Evolutionary conservation across 2,797 vertebrate species (phyloP), one percentile per base, ranked within the genome.

Genomic region (Sebastes cheni): DNA sequence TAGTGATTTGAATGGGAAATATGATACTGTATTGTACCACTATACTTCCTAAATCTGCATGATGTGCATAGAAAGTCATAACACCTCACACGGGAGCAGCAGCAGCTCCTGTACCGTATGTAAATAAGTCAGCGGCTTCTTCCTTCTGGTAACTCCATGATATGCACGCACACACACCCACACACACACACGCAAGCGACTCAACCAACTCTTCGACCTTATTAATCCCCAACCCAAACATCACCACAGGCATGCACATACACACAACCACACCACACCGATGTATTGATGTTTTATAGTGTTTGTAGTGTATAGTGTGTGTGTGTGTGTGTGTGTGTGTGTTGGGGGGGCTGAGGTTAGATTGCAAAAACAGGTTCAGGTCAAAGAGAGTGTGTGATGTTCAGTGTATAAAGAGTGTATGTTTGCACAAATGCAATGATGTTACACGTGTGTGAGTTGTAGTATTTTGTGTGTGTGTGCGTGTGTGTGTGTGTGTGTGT

Each of bases 201-300:
- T 78, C 65, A 77, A 30, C 32, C 10, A 30, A 23, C 58, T 73
- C 42, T 73, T 70, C 36, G 9, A 71, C 64, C 61, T 79, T 77
- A 75, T 72, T 80, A 80, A 83, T 84, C 25, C 30, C 72, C 54
- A 52, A 75, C 22, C 20, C 55, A 77, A 74, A 81, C 65, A 87
- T 30, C 46, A 75, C 56, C 52, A 82, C 67, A 75, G 58, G 59
- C 70, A 75, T 30, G 65, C 59, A 67, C 58, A 75, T 34, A 55
- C 30, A 79, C 29, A 76, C 67, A 84, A 54, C 3, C 20, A 83
- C 59, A 73, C 55, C 85, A 88, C 29, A 82, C 67, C 18, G 74
- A 69, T 73, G 81, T 94, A 96, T 93, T 95, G 92, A 95, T 93
- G 92, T 90, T 92, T 85, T 81, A 91, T 75, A 75, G 29, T 69